Conservation (phyloP, 2,888 invertebrate species). For the Busseola fusca region DNA sequence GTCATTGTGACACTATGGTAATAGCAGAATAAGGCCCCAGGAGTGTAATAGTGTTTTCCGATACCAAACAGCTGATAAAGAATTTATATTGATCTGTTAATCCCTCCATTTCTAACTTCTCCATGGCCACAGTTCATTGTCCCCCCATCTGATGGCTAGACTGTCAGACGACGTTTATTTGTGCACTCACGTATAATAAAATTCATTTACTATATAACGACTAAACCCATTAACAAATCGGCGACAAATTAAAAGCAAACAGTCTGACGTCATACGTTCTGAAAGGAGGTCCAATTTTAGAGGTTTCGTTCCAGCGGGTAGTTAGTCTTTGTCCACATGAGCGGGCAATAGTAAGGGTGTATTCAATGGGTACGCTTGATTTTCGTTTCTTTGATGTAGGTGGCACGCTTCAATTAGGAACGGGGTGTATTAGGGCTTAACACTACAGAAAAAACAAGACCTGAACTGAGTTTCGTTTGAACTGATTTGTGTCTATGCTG, state of each 20-base stretch:
- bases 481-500: background rate
- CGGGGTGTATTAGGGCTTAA: background rate
- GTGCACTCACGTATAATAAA: slow-evolving; percentile 30
- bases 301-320: slow-evolving; percentile 8
- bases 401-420: slow-evolving; percentile 39
- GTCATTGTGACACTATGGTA: too few relatives aligned
- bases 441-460: slow-evolving; percentile 11
- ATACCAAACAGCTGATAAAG: background rate
- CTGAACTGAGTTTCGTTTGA: slow-evolving; percentile 29
- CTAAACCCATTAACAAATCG: slow-evolving; percentile 10
- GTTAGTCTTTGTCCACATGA: slow-evolving; percentile 26
- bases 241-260: slow-evolving; percentile 20
- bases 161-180: slow-evolving; percentile 65
- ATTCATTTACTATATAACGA: slow-evolving; percentile 55
- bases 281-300: slow-evolving; percentile 26
- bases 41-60: background rate
- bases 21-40: too few relatives aligned
- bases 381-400: slow-evolving; percentile 44
- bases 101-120: slow-evolving; percentile 19
- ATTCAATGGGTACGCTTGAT: slow-evolving; percentile 32
- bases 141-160: slow-evolving; percentile 67
- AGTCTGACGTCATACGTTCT: background rate
- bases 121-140: slow-evolving; percentile 53
- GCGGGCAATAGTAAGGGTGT: slow-evolving; percentile 5
- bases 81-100: background rate